Conservation (phyloP, 2,888 invertebrate genomes). For the Drosophila lutescens region DNA sequence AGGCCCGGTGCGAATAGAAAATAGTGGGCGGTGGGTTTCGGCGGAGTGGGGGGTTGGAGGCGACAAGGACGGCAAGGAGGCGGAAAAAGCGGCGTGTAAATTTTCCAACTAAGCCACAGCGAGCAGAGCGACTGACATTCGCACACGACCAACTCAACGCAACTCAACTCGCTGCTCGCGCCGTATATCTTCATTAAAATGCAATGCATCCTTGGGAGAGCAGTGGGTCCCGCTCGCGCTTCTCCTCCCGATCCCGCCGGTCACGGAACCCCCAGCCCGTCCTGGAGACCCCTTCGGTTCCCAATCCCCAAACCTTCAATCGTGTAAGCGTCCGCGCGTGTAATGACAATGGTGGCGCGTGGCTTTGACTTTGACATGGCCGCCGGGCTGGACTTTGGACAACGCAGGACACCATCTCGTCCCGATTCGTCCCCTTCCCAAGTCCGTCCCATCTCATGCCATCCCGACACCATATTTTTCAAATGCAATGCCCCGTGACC, state of each 20-base stretch:
- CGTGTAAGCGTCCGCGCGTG: constrained; percentile 76
- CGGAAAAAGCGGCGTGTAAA: constrained; percentile 38
- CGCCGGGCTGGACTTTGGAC: constrained; percentile 51
- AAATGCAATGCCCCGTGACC: constrained; percentile 53
- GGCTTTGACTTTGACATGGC: constrained; percentile 76
- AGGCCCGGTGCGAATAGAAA: constrained; percentile 25
- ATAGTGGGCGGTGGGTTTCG: not conserved
- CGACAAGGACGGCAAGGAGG: not conserved
- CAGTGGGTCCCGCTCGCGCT: not conserved
- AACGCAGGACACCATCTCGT: constrained; percentile 7
- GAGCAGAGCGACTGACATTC: constrained; percentile 50
- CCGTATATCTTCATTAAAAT: constrained; percentile 78
- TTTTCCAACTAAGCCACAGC: constrained; percentile 60
- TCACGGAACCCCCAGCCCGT: not conserved
- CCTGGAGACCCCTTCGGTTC: constrained; percentile 17
- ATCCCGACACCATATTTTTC: constrained; percentile 41
- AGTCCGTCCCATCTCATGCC: too few relatives aligned
- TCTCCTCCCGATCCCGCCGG: not conserved
- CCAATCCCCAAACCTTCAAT: constrained; percentile 46
- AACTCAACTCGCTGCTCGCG: constrained; percentile 34
- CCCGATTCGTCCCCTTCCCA: too few relatives aligned
- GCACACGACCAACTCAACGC: constrained; percentile 34
- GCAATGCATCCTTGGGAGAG: constrained; percentile 66
- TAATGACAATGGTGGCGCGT: constrained; percentile 72
- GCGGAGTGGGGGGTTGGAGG: not conserved